phyloP scores from a whole-genome alignment of 2,797 vertebrate species.

The Chelonia mydas region DNA sequence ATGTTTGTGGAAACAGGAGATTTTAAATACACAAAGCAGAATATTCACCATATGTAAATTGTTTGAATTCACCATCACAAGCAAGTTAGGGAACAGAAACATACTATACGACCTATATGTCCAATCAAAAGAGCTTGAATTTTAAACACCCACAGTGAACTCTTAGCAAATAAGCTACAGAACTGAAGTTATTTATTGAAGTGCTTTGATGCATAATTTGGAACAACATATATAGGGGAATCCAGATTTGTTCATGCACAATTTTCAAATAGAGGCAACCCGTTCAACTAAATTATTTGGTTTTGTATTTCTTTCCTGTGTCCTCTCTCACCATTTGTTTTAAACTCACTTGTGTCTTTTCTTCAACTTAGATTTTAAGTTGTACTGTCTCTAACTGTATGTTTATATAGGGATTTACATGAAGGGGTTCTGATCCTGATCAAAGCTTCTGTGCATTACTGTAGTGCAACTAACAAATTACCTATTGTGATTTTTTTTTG shows the following conservation, averaged over 20 bases:
- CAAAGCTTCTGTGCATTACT: neutral
- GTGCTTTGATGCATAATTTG: accelerated
- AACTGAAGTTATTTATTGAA: accelerated
- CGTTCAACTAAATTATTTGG: neutral
- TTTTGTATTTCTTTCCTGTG: neutral
- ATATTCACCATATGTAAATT: accelerated
- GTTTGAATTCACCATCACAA: neutral
- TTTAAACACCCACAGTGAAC: neutral
- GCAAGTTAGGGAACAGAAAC: neutral
- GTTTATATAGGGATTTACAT: neutral
- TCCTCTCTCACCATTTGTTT: neutral
- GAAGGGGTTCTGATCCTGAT: neutral
- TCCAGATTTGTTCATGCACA: neutral
- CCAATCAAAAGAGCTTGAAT: neutral
- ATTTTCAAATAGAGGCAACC: neutral
- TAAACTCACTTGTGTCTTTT: neutral
- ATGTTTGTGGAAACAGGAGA: neutral
- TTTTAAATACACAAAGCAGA: accelerated
- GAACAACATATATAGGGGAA: neutral
- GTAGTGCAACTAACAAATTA: neutral
- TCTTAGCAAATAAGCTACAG: accelerated
- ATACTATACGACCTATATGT: accelerated
- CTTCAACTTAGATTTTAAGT: neutral
- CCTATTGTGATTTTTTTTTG: neutral
- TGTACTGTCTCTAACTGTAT: neutral